Evolutionary conservation across 2,797 vertebrate species (phyloP), one percentile per base, ranked within the genome.

Genomic region (Agapornis canus): DNA sequence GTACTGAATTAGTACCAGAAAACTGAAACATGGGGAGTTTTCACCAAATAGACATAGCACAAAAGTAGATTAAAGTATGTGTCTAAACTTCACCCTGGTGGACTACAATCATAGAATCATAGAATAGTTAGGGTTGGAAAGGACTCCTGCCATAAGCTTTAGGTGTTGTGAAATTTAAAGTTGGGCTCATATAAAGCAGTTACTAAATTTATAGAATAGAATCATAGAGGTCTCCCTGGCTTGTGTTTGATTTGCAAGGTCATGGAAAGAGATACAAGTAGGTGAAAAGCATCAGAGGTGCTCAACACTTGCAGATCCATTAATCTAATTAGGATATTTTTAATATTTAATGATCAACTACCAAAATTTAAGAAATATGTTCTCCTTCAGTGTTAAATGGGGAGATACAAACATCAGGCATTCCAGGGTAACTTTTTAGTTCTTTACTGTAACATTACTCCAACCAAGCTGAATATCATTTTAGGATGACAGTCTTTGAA

Each of bases 21-120:
- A 88, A 10, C 4, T 12, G n/a, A 64, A 85, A 14, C 0, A 0
- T 37, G 35, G 7, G 10, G 3, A 0, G 18, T 60, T 73, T 42
- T 40, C 57, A 49, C 40, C 27, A 31, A 52, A 63, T 48, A 59
- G 27, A 45, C 22, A 11, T 17, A 63, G 60, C 26, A 31, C 52
- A 75, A 37, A 89, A 45, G 29, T 48, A 25, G 19, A 17, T 70
- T 84, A 4, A 45, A 10, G 20, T 47, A 64, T 83, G 23, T 71
- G 49, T 86, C 66, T 82, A n/a, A 71, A 57, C 26, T 79, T 90
- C 31, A 86, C 26, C 20, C 16, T 35, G 35, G 35, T 35, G 35
- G 35, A 35, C 35, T 35, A 35, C 35, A 35, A 35, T 35, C 35
- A n/a, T n/a, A n/a, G 35, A 35, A 35, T 35, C 35, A 35, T 35